Conservation (phyloP, 30 jellyfish, hydroid and myxozoan genomes). For the Aurelia aurita region DNA sequence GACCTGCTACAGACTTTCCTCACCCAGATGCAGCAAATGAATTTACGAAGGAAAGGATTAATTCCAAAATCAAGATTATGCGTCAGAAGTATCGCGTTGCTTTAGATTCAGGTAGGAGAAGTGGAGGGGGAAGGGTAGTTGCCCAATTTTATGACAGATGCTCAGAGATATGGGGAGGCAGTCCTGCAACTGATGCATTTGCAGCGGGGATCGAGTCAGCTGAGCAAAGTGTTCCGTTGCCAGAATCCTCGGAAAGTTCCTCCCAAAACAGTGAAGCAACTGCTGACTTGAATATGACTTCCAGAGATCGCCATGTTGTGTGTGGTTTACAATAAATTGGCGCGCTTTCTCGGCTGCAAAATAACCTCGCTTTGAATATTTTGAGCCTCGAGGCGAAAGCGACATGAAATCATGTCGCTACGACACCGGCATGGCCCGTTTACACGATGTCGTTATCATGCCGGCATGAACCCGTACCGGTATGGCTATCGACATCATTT, state of each 20-base stretch:
- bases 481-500: too few relatives aligned
- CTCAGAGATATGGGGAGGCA: background rate
- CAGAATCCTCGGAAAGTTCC: conserved; percentile 11
- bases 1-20: background rate
- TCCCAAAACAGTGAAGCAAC: conserved; percentile 13
- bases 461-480: too few relatives aligned
- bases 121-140: conserved; percentile 35
- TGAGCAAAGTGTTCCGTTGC: conserved; percentile 3
- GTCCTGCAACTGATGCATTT: conserved; percentile 3
- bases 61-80: background rate
- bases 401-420: too few relatives aligned
- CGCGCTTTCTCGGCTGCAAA: too few relatives aligned
- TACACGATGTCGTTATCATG: too few relatives aligned
- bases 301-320: too few relatives aligned
- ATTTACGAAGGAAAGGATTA: conserved; percentile 8
- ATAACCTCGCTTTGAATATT: too few relatives aligned
- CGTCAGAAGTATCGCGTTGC: conserved; percentile 8
- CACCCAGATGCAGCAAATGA: background rate
- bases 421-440: too few relatives aligned
- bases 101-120: conserved; percentile 10
- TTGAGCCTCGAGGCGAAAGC: too few relatives aligned
- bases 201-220: background rate
- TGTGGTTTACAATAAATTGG: too few relatives aligned
- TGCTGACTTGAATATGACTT: too few relatives aligned
- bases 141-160: conserved; percentile 17